These are phyloP conservation scores for Seira sanloemensis DNA, from an alignment of 2,888 invertebrate genomes.

Conservation along the genomic window DNA sequence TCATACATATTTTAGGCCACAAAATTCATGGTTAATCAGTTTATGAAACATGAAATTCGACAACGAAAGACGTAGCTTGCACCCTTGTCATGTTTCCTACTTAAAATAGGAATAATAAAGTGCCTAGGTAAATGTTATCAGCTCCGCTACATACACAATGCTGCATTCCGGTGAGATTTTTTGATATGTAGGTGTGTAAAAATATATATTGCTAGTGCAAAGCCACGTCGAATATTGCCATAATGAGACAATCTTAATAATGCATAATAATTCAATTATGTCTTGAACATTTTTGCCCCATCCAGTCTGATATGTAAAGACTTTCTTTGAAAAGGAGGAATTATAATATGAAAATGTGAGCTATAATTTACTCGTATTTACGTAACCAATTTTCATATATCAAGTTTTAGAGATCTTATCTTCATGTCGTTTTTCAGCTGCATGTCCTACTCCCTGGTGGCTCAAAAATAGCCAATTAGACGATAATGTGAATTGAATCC, in stretches of 20 bases:
- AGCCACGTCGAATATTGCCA: not conserved
- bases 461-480: not conserved
- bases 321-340: not conserved
- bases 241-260: not conserved
- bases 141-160: not conserved
- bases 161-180: not conserved
- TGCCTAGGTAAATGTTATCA: too few species aligned
- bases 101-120: too few species aligned
- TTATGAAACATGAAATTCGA: too few species aligned
- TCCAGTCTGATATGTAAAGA: not conserved
- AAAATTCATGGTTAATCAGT: too few species aligned
- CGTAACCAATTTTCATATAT: not conserved
- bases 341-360: not conserved
- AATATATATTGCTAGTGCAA: not conserved
- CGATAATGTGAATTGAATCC: not conserved
- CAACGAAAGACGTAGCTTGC: too few species aligned
- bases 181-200: not conserved
- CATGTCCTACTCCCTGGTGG: not conserved
- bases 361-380: not conserved
- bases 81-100: too few species aligned
- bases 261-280: not conserved
- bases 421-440: not conserved
- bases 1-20: too few species aligned
- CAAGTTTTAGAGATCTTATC: not conserved
- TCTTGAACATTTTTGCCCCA: not conserved